These are phyloP conservation scores for Punctoribates punctum DNA, from an alignment of 2,888 invertebrate species.

Conservation along the genomic window DNA sequence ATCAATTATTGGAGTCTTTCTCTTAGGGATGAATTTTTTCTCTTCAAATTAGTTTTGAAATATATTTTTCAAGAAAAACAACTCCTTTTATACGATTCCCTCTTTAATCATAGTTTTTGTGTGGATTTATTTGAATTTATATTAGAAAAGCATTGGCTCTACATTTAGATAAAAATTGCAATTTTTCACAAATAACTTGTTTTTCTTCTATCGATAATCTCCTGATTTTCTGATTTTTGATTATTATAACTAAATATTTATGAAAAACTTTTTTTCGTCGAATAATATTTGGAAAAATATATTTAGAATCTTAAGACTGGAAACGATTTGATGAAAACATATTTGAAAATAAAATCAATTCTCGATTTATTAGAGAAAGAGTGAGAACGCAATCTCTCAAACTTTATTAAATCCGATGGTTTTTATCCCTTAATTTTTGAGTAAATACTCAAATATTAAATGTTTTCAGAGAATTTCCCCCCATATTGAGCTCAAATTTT, in stretches of 20 bases:
- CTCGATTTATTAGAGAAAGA: not conserved
- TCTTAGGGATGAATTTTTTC: too few relatives aligned
- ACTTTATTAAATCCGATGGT: not conserved
- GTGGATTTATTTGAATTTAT: slow-evolving; percentile 6
- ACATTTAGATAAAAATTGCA: not conserved
- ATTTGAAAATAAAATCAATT: slow-evolving; percentile 5
- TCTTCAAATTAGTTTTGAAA: too few relatives aligned
- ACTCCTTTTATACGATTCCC: too few relatives aligned
- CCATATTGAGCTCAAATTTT: too few relatives aligned
- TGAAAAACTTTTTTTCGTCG: not conserved
- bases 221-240: not conserved
- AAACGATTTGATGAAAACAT: not conserved
- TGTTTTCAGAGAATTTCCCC: too few relatives aligned
- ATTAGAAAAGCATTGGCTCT: not conserved
- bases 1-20: too few relatives aligned
- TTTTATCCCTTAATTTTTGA: too few relatives aligned
- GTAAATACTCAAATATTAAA: too few relatives aligned
- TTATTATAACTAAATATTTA: slow-evolving; percentile 6
- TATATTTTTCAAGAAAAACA: too few relatives aligned
- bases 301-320: not conserved
- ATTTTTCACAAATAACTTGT: not conserved
- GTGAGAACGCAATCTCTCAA: not conserved
- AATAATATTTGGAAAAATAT: not conserved
- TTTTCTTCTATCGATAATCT: not conserved
- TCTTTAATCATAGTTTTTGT: too few relatives aligned